Evolutionary conservation across 2,888 invertebrate species (phyloP).

Genomic region (Acanthopleura granulata): DNA sequence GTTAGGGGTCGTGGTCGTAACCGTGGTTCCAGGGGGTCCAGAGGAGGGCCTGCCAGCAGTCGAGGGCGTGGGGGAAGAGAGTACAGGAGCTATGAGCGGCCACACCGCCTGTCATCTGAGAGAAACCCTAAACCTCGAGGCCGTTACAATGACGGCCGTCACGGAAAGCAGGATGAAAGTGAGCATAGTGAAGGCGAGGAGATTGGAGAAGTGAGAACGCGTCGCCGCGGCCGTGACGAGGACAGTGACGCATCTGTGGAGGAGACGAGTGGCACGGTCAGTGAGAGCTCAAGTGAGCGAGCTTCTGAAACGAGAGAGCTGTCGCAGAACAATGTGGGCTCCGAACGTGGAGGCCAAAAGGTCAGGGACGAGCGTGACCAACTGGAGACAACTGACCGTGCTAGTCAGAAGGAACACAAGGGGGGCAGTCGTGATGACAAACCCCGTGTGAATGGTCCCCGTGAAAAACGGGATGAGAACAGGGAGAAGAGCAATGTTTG

Average conservation of each 20-base stretch:
- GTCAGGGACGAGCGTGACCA: slow-evolving; percentile 31
- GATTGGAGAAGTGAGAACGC: slow-evolving; percentile 31
- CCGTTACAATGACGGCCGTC: slow-evolving; percentile 23
- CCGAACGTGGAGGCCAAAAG: slow-evolving; percentile 28
- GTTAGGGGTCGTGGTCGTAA: slow-evolving; percentile 60
- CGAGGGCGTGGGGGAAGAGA: slow-evolving; percentile 29
- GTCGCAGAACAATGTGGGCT: slow-evolving; percentile 14
- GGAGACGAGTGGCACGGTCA: slow-evolving; percentile 61
- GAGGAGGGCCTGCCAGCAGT: slow-evolving; percentile 35
- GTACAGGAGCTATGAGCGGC: slow-evolving; percentile 34
- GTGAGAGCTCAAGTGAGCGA: slow-evolving; percentile 54
- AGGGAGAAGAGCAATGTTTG: slow-evolving; percentile 31
- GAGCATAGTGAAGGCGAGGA: slow-evolving; percentile 39
- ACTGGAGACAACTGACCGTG: slow-evolving; percentile 25
- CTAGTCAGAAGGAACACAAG: slow-evolving; percentile 20
- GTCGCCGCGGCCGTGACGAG: slow-evolving; percentile 49
- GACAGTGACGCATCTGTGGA: slow-evolving; percentile 59
- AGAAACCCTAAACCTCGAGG: slow-evolving; percentile 29
- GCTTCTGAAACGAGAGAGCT: slow-evolving; percentile 38
- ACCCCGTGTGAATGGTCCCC: slow-evolving; percentile 11
- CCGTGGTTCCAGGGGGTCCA: slow-evolving; percentile 39
- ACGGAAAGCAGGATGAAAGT: slow-evolving; percentile 22
- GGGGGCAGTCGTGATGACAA: slow-evolving; percentile 26
- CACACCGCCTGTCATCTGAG: slow-evolving; percentile 22
- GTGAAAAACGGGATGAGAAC: slow-evolving; percentile 25